Evolutionary conservation across 2,888 invertebrate species (phyloP), one percentile per base, ranked within the genome.

Genomic region (Leucophenga montana): DNA sequence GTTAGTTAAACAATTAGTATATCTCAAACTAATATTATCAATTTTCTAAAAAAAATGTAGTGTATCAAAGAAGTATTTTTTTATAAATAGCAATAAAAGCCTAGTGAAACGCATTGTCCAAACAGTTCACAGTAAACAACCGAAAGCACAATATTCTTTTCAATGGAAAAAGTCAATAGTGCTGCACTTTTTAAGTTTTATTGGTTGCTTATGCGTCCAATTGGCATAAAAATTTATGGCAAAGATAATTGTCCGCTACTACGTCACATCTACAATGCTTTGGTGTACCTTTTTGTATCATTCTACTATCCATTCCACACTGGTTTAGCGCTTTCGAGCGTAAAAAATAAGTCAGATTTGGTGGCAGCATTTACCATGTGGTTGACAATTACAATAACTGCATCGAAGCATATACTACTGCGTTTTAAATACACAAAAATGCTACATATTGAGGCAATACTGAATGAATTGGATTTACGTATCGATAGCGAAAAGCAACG

Each of bases 371-470:
- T 61, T 1, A 16, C 61, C 11, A 18, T 61, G n/a, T n/a, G 13
- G 5, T 39, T 16, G 9, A 39, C 61, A n/a, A 16, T 22, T 18
- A 6, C 2, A 8, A 16, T 27, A n/a, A 18, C 61, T 11, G 9
- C 61, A 0, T 8, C 31, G 14, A 61, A 61, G 6, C 27, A 61
- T 11, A 16, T 18, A 18, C 39, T n/a, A 4, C 13, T 61, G 44
- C 33, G 61, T 16, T 61, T 31, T 18, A 61, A 61, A 14, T 39
- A 8, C 11, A 9, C 33, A 4, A n/a, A 44, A 39, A 61, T 61
- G 61, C 61, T n/a, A 18, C 61, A 20, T n/a, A 61, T 61, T 27
- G 61, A 61, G 11, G 8, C 14, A 9, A n/a, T 61, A 27, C 61
- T 61, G 2, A 14, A 11, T 1, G 44, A 61, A 1, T 61, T 61